These are phyloP conservation scores for Lepidocolaptes lacrymiger DNA, from an alignment of 2,797 vertebrate species.

Conservation along the genomic window DNA sequence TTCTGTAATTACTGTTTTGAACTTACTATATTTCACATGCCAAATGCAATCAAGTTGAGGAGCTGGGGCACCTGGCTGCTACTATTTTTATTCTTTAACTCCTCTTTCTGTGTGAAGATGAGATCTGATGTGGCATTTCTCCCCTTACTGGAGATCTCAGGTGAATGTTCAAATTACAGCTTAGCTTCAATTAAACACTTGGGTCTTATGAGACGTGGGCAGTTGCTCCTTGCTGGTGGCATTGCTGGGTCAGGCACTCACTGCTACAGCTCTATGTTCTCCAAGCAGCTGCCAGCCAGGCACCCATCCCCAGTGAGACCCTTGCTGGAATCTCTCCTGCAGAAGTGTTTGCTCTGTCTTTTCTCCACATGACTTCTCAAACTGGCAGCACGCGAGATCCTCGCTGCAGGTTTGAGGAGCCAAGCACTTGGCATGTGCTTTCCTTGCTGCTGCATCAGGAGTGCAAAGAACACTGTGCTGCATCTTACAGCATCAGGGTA, in stretches of 20 bases:
- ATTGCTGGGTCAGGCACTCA: not conserved
- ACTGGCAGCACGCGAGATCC: not conserved
- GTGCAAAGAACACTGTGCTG: not conserved
- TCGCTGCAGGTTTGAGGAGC: not conserved
- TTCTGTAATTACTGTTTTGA: constrained; percentile 66
- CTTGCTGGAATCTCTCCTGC: not conserved
- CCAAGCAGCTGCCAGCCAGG: not conserved
- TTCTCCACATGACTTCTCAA: not conserved
- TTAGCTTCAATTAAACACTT: not conserved
- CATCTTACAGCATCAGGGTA: not conserved
- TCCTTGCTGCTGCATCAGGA: not conserved
- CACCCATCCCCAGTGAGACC: not conserved
- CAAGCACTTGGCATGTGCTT: not conserved
- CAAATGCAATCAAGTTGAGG: constrained; percentile 45
- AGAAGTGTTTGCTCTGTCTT: not conserved
- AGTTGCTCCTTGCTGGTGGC: not conserved
- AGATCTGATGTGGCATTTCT: constrained; percentile 6
- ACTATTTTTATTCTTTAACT: constrained; percentile 36
- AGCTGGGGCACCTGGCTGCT: constrained; percentile 28
- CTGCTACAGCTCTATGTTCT: not conserved
- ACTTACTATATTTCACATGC: constrained; percentile 37
- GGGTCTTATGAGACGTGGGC: fast-evolving
- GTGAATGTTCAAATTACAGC: not conserved
- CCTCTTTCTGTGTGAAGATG: not conserved
- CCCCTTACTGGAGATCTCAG: not conserved